Evolutionary conservation across 1,140 invertebrate genomes (phyloP), one percentile per base, ranked within the genome.

Genomic region (Nilaparvata lugens): DNA sequence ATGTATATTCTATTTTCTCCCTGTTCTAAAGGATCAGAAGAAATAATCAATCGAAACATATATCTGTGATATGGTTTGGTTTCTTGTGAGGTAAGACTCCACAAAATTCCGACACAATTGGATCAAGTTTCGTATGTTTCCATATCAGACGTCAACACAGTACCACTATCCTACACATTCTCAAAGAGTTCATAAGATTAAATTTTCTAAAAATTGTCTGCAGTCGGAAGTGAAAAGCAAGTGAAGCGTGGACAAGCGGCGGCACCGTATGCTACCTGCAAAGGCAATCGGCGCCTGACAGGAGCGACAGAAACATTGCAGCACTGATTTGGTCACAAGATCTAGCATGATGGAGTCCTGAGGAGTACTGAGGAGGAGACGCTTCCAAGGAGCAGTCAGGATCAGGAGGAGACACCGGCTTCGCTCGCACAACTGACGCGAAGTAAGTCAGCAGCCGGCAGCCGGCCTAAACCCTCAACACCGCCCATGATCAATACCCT

Each of bases 271-370:
- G 35, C 56, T 79, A 88, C 86, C 85, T 78, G 85, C 79, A 69
- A 83, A 78, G 66, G 84, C 76, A 65, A 88, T 76, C 62, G 87
- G 87, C 70, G 86, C 86, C 72, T 88, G 84, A 82, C 89, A 92
- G 75, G 87, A 87, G 74, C 89, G 87, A 79, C 88, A 92, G 78
- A 92, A 91, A 79, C 88, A 92, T 79, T 89, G 86, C 82, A 91
- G 80, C 72, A 92, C 86, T 68, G 88, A 90, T 74, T 91, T 87
- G 73, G 86, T 84, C 70, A 92, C 86, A 69, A 91, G 81, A 75
- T 82, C 85, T 77, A 91, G 76, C 88, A 92, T 91, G 65, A 74
- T 82, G 3, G 16, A 18, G 2, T 48, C 45, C n/a, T 40, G 14
- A 75, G 69, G 69, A 68, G 68, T 4, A 45, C 42, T 45, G 38